Conservation (phyloP, 1,140 invertebrate genomes). For the Tetramorium alpestre region DNA sequence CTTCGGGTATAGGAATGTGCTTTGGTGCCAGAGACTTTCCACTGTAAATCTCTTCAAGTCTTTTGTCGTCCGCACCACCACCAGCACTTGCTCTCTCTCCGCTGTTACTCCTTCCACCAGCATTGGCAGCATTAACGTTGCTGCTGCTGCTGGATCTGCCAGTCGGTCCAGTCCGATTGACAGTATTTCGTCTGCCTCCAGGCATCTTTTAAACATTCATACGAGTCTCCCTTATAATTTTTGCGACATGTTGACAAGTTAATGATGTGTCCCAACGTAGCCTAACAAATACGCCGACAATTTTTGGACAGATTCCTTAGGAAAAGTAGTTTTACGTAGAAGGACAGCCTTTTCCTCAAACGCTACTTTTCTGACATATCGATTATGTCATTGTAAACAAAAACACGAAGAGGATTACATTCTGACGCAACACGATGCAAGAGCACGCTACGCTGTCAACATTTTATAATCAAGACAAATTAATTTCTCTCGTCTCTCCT, state of each 20-base stretch:
- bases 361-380: not conserved
- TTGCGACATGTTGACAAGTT: not conserved
- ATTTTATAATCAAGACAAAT: not conserved
- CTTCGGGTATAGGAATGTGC: conserved; percentile 94
- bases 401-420: not conserved
- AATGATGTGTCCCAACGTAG: not conserved
- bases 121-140: conserved; percentile 56
- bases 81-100: conserved; percentile 56
- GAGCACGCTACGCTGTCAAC: not conserved
- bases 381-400: conserved; percentile 32
- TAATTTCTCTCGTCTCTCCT: not conserved
- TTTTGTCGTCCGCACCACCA: conserved; percentile 77
- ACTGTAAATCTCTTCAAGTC: conserved; percentile 71
- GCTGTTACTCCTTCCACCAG: conserved; percentile 63
- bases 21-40: conserved; percentile 87
- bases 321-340: not conserved
- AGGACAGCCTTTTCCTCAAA: not conserved
- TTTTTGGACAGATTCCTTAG: not conserved
- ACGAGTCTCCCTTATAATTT: not conserved
- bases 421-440: not conserved
- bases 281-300: not conserved
- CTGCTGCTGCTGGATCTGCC: conserved; percentile 69
- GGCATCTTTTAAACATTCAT: conserved; percentile 75
- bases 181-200: conserved; percentile 80
- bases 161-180: conserved; percentile 74